Evolutionary conservation across 2,888 invertebrate species (phyloP).

Genomic region (Desoria tigrina): DNA sequence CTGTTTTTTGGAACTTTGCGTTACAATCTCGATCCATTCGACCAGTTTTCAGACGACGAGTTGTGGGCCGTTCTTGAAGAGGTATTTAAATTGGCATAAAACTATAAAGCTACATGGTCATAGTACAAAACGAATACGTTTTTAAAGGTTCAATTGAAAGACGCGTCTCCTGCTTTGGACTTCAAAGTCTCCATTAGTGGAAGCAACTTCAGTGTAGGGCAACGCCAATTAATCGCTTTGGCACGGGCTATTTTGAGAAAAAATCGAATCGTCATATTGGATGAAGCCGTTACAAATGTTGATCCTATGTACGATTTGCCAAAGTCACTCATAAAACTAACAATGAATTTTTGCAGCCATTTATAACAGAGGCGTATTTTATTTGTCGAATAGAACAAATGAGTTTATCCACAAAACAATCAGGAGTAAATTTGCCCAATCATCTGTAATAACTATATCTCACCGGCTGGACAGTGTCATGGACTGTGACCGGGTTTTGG

Average conservation of each 20-base stretch:
- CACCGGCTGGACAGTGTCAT: constrained; percentile 8
- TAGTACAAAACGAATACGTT: too few species aligned
- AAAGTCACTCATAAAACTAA: too few species aligned
- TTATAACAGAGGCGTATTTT: too few species aligned
- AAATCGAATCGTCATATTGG: constrained; percentile 33
- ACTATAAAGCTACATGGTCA: too few species aligned
- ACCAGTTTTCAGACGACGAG: constrained; percentile 74
- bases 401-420: constrained; percentile 81
- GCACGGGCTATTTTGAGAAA: constrained; percentile 30
- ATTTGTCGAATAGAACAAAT: constrained; percentile 82
- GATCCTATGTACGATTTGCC: constrained; percentile 25
- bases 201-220: constrained; percentile 44
- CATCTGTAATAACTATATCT: constrained; percentile 74
- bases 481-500: constrained; percentile 11
- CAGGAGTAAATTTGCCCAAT: constrained; percentile 72
- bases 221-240: constrained; percentile 39
- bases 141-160: too few species aligned
- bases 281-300: constrained; percentile 8
- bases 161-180: too few species aligned
- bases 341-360: too few species aligned
- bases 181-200: constrained; percentile 41
- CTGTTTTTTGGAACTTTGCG: constrained; percentile 85
- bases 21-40: constrained; percentile 87
- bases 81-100: constrained; percentile 57
- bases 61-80: constrained; percentile 85